Conservation (phyloP, 1,140 invertebrate genomes). For the Macrobrachium nipponense region DNA sequence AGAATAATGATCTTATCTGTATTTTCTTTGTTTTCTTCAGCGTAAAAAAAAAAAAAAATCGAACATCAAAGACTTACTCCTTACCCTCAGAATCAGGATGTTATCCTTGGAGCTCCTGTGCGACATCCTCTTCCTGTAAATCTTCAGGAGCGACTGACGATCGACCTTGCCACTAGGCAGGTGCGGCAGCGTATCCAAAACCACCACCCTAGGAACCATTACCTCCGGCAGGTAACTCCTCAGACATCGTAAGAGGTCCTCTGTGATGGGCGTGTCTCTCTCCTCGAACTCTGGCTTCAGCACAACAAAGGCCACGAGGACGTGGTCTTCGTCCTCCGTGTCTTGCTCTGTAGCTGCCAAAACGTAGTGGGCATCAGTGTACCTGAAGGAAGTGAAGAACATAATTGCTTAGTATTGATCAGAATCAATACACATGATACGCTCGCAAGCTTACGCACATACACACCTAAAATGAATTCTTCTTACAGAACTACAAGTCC, state of each 20-base stretch:
- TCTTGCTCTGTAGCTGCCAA: conserved; percentile 30
- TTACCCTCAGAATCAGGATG: conserved; percentile 46
- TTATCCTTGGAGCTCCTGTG: conserved; percentile 32
- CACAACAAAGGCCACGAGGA: conserved; percentile 41
- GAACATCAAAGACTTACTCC: background rate
- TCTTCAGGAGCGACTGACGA: conserved; percentile 21
- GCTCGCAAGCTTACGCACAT: background rate
- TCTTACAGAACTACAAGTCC: background rate
- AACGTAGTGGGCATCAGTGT: conserved; percentile 33
- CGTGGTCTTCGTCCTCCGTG: conserved; percentile 43
- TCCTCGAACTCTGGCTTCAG: conserved; percentile 37
- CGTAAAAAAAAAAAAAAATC: too few relatives aligned
- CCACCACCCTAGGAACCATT: conserved; percentile 31
- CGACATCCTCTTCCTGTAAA: conserved; percentile 32
- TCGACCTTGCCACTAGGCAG: conserved; percentile 54
- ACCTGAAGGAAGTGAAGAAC: background rate
- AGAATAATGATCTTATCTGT: too few relatives aligned
- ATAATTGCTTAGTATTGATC: too few relatives aligned
- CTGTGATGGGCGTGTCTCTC: conserved; percentile 28
- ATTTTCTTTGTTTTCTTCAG: too few relatives aligned
- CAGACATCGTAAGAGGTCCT: conserved; percentile 41
- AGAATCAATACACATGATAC: background rate
- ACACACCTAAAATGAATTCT: conserved; percentile 1
- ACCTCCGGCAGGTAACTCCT: conserved; percentile 34
- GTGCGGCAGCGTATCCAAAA: conserved; percentile 39